Evolutionary conservation across 2,797 vertebrate genomes (phyloP), one percentile per base, ranked within the genome.

Genomic region (Clarias fuscus): DNA sequence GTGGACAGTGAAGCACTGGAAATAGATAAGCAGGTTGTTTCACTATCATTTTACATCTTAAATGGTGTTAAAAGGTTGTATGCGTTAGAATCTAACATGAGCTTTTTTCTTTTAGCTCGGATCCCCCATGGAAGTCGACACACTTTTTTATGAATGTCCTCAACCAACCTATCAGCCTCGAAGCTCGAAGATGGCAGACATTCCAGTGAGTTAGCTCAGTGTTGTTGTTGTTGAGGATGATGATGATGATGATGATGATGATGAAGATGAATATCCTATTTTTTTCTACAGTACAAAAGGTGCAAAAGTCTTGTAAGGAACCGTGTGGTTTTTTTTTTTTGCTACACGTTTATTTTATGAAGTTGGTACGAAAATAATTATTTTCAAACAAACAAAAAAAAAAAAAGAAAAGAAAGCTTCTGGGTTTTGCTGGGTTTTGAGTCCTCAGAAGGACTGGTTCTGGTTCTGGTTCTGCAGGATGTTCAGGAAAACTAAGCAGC

Each of bases 151-250:
- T 83, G 94, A 95, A 90, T 93, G 93, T 75, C 90, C 92, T 30
- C 93, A 92, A 65, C 92, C 94, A 43, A 88, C 83, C 13, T 88
- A 93, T 84, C 91, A 93, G 79, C 77, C 90, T 53, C 93, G 90
- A 89, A 91, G 84, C 84, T 88, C 88, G 89, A 94, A 92, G 90
- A 95, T 95, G 94, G 90, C 91, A 0, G 93, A 94, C 90, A 95
- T 96, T 71, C 93, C 90, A n/a, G 95, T 95, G 91, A 84, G 90
- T 88, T 84, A 24, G 40, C 58, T 27, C 11, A 3, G 22, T 40
- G 6, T 40, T 33, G 22, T 62, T 37, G 20, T 40, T 20, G 15
- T 10, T 58, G 24, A 22, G 20, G 15, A 27, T 15, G 43, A 14
- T 67, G 67, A 33, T 48, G 40, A 7, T 53, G 73, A 30, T 77